Evolutionary conservation across 2,888 invertebrate genomes (phyloP), one percentile per base, ranked within the genome.

Genomic region (Chrysolina americana): DNA sequence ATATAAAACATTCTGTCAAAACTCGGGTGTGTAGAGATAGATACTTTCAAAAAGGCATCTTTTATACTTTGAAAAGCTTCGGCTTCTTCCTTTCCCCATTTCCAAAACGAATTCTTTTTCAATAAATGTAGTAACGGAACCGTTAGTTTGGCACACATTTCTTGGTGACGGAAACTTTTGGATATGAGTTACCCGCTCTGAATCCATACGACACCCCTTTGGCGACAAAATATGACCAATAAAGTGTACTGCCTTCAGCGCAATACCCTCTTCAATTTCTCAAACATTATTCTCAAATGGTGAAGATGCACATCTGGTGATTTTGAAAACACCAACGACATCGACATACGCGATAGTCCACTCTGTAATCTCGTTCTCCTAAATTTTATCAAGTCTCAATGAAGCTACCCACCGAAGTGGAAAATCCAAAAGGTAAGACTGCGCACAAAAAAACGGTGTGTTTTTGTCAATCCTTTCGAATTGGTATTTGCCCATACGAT

Each of bases 371-470:
- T 41, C 36, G 11, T n/a, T 9, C 5, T 41, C 36, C 15, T 41
- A 36, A 63, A 15, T 23, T 15, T 63, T 28, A 15, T 50, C 50
- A 36, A 53, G 50, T 5, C 11, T 56, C 3, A 8, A 68, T 56
- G 9, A 53, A 53, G 15, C 68, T 68, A 23, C 17, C 53, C 36
- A 68, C 21, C 10, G 53, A 53, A 28, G 68, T 36, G 23, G 21
- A 41, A 13, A 36, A 36, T 10, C 41, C 63, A 41, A 63, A 36
- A 36, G 41, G 68, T 17, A 59, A 17, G 15, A 53, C 56, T 15
- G 15, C 69, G 59, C 48, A 76, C 11, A 73, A 13, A 65, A 80
- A 79, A 0, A 73, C 79, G 6, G 73, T 75, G 64, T 78, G 77
- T 65, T 76, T 65, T 13, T 47, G 5, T 23, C 71, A 44, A 5